A percentile compares a stretch with the other conserved stretches of the same genome.
These are phyloP conservation scores for Linnaemya tessellans DNA, from an alignment of 2,888 invertebrate species.

Conservation along the genomic window DNA sequence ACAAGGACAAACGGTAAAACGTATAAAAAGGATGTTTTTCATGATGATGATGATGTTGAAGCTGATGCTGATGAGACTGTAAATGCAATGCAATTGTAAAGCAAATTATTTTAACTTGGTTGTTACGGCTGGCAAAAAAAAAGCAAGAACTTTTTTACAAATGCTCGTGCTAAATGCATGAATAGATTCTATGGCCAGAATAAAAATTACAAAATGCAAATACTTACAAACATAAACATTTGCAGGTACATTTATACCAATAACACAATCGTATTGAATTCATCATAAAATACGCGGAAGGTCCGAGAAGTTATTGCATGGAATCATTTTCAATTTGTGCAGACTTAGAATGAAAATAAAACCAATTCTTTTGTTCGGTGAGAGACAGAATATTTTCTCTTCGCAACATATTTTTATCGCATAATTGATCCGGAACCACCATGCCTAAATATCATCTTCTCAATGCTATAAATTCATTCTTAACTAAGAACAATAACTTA, in stretches of 20 bases:
- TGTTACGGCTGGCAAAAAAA: constrained; percentile 24
- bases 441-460: too few species aligned
- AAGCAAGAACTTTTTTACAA: constrained; percentile 42
- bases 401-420: too few species aligned
- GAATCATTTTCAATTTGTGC: too few species aligned
- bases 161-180: constrained; percentile 64
- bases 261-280: constrained; percentile 53
- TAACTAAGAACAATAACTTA: too few species aligned
- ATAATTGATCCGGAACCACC: too few species aligned
- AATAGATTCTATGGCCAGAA: constrained; percentile 68
- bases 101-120: constrained; percentile 64
- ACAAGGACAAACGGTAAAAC: constrained; percentile 9
- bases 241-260: constrained; percentile 6
- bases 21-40: constrained; percentile 35
- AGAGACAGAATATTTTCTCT: too few species aligned
- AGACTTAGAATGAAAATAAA: too few species aligned
- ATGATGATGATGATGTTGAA: constrained; percentile 9
- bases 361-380: too few species aligned
- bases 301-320: neutral
- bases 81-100: constrained; percentile 63
- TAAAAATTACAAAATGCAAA: constrained; percentile 50
- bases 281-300: constrained; percentile 19
- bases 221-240: constrained; percentile 11
- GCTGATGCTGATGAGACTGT: constrained; percentile 32
- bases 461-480: too few species aligned